Evolutionary conservation across 2,797 vertebrate species (phyloP).

Genomic region (Orientallactaga sibirica): DNA sequence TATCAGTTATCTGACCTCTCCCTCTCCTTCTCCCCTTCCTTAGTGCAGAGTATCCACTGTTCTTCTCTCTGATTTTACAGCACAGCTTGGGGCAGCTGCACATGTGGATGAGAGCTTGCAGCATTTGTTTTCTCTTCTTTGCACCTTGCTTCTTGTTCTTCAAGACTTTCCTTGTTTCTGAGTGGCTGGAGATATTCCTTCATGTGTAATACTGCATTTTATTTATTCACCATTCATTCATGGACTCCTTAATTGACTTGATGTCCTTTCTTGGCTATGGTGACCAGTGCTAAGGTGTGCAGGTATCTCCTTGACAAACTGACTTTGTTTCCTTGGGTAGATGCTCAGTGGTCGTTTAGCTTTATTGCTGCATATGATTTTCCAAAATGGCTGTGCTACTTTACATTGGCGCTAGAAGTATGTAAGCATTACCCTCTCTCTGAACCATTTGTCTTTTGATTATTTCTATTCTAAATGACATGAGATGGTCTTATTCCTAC

Average conservation of each 20-base stretch:
- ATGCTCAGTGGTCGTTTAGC: not conserved
- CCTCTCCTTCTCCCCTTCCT: not conserved
- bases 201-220: too few relatives aligned
- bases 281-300: not conserved
- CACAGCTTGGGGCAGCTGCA: not conserved
- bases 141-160: not conserved
- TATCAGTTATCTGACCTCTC: too few relatives aligned
- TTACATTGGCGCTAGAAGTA: not conserved
- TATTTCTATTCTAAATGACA: not conserved
- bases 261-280: not conserved
- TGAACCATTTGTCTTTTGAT: not conserved
- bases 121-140: not conserved
- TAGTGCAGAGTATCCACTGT: not conserved
- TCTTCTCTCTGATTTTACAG: not conserved
- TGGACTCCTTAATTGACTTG: not conserved
- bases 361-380: too few relatives aligned
- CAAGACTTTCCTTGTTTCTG: not conserved
- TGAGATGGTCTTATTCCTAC: not conserved
- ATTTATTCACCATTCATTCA: not conserved
- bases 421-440: not conserved
- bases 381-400: not conserved
- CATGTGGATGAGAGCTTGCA: not conserved
- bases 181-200: not conserved
- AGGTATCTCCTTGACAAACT: not conserved
- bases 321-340: not conserved